Evolutionary conservation across 1,140 invertebrate species (phyloP).

Genomic region (Drosophila santomea): DNA sequence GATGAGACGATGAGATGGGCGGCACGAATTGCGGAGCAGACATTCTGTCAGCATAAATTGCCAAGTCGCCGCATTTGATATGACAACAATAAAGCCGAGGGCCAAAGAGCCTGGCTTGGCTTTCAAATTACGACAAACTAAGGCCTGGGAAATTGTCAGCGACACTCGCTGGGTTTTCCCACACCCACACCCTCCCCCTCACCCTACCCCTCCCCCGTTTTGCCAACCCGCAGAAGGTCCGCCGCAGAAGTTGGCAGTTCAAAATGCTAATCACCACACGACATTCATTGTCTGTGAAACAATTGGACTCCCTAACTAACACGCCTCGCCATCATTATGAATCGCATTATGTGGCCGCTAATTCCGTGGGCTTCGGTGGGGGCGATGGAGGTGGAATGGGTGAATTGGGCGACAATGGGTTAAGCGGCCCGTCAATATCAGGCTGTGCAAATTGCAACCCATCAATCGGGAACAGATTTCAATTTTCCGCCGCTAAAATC

Average conservation of each 20-base stretch:
- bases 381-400: too few relatives aligned
- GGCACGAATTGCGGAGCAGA: conserved; percentile 1
- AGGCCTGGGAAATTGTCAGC: conserved; percentile 63
- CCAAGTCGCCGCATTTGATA: conserved; percentile 66
- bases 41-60: conserved; percentile 76
- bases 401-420: background rate
- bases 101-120: conserved; percentile 39
- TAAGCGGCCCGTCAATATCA: conserved; percentile 12
- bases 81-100: conserved; percentile 67
- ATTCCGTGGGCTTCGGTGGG: background rate
- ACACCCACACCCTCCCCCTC: background rate
- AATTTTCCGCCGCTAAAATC: conserved; percentile 4
- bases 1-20: too few relatives aligned
- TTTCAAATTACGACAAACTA: conserved; percentile 67
- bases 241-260: conserved; percentile 52
- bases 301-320: conserved; percentile 73
- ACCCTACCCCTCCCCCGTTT: too few relatives aligned
- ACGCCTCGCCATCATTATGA: conserved; percentile 66
- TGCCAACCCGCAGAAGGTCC: background rate
- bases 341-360: conserved; percentile 59
- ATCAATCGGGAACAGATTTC: conserved; percentile 13
- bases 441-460: conserved; percentile 14
- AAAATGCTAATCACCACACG: conserved; percentile 81
- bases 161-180: conserved; percentile 35
- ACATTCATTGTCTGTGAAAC: conserved; percentile 82